Percentiles rank a stretch among this genome's conserved stretches.
Evolutionary conservation across 2,797 vertebrate species (phyloP).

Genomic region (Urosaurus nigricauda): DNA sequence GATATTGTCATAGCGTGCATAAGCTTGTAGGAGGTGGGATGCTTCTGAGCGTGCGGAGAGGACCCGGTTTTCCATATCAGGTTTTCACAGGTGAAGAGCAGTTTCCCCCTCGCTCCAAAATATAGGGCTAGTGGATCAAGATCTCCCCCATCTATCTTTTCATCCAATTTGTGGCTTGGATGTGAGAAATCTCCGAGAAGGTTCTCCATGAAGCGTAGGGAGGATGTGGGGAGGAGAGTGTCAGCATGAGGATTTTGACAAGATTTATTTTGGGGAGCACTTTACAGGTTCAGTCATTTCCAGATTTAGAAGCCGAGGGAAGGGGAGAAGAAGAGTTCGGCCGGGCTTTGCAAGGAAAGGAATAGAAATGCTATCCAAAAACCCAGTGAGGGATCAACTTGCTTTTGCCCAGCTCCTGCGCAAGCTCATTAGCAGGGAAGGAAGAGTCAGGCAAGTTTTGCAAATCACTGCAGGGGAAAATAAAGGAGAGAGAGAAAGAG

Average conservation of each 20-base stretch:
- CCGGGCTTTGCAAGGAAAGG: neutral
- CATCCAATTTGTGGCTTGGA: neutral
- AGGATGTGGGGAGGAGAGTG: neutral
- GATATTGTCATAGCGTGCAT: too few relatives aligned
- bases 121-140: neutral
- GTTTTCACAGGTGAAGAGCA: neutral
- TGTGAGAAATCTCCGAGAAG: neutral
- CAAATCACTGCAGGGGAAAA: neutral
- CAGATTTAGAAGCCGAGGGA: neutral
- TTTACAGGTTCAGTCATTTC: conserved; percentile 6
- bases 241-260: conserved; percentile 9
- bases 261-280: neutral
- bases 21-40: neutral
- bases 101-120: too few relatives aligned
- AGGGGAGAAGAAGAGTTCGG: neutral
- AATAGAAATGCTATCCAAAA: neutral
- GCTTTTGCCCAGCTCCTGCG: neutral
- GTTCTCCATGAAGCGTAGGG: neutral
- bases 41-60: neutral
- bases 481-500: neutral
- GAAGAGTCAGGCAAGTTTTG: neutral
- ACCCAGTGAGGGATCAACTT: neutral
- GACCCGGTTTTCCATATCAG: too few relatives aligned
- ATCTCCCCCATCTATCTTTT: neutral
- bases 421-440: neutral